phyloP scores from a whole-genome alignment of 1,140 invertebrate genomes.

The Globodera rostochiensis region DNA sequence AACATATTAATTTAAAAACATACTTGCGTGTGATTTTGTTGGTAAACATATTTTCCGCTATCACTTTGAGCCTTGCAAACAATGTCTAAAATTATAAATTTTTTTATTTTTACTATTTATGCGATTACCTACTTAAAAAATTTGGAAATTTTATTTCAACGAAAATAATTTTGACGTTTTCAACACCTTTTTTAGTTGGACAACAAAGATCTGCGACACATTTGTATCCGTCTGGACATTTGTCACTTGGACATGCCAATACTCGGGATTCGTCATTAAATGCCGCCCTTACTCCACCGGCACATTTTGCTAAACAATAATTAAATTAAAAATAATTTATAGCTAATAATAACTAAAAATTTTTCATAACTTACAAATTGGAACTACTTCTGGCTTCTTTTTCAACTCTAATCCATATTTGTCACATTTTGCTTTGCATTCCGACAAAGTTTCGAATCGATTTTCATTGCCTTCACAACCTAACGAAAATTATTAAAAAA shows the following conservation, averaged over 20 bases:
- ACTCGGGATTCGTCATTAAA: constrained; percentile 44
- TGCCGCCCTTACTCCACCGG: constrained; percentile 57
- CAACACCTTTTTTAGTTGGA: constrained; percentile 56
- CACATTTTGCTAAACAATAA: constrained; percentile 51
- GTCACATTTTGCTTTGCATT: constrained; percentile 43
- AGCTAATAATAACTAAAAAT: too few species aligned
- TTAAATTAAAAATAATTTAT: too few species aligned
- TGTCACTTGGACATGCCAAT: constrained; percentile 40
- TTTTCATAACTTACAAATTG: constrained; percentile 48
- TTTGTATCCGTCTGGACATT: constrained; percentile 55
- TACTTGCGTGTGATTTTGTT: constrained; percentile 49
- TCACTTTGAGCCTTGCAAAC: constrained; percentile 58
- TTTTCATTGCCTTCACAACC: constrained; percentile 57
- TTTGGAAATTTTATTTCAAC: neutral
- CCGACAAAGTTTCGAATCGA: constrained; percentile 43
- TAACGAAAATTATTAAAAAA: neutral
- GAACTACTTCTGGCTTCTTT: constrained; percentile 9
- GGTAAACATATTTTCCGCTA: constrained; percentile 56
- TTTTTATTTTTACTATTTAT: neutral
- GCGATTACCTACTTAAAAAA: neutral
- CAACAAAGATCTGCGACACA: constrained; percentile 56
- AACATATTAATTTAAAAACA: constrained; percentile 4
- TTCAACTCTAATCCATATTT: constrained; percentile 25
- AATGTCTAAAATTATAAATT: constrained; percentile 43
- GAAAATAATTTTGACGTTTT: too few species aligned